These are phyloP conservation scores for Sylvilagus bachmani DNA, from an alignment of 2,113 vertebrate species.

Conservation along the genomic window DNA sequence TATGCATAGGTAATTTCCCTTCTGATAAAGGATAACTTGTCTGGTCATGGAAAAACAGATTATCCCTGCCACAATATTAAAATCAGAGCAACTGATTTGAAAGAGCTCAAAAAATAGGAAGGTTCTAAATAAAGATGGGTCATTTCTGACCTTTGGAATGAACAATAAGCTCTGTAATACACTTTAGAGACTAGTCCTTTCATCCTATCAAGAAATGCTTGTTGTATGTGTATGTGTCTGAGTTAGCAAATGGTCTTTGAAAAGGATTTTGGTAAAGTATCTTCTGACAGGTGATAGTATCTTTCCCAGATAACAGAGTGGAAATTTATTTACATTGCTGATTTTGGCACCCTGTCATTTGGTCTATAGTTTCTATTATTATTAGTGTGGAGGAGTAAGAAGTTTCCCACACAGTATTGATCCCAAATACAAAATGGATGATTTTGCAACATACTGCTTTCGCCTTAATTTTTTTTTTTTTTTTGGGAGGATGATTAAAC, in stretches of 20 bases:
- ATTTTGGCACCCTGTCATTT: not conserved
- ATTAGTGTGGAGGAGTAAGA: not conserved
- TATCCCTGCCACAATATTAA: not conserved
- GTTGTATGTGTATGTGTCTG: not conserved
- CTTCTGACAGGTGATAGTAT: not conserved
- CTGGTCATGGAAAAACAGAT: not conserved
- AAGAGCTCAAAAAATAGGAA: not conserved
- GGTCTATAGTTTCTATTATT: not conserved
- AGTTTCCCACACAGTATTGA: not conserved
- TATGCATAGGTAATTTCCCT: not conserved
- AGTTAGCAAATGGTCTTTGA: conserved; percentile 22
- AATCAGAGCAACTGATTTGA: not conserved
- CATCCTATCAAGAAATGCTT: not conserved
- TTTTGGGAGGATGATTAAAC: not conserved
- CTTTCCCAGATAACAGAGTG: not conserved
- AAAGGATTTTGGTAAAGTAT: not conserved
- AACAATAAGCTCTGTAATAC: not conserved
- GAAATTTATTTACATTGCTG: not conserved
- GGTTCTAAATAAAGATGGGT: not conserved
- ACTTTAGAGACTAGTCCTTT: not conserved
- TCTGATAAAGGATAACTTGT: not conserved
- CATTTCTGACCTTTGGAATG: not conserved
- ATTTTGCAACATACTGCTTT: not conserved
- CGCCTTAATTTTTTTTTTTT: not conserved
- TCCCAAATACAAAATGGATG: conserved; percentile 39